Evolutionary conservation across 2,797 vertebrate genomes (phyloP), one percentile per base, ranked within the genome.

Genomic region (Pampus argenteus): DNA sequence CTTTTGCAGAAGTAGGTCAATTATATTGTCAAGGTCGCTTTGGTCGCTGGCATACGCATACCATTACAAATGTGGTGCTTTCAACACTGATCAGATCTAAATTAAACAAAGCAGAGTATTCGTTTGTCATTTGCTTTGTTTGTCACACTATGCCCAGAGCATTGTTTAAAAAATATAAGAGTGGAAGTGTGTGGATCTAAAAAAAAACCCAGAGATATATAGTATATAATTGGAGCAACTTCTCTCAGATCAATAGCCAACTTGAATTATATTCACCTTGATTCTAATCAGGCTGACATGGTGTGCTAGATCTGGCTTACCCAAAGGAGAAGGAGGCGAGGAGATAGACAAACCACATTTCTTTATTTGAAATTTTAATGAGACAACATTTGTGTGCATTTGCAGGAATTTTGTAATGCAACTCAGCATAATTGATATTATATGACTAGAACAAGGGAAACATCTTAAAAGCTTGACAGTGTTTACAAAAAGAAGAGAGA

Each of bases 171-270:
- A 48, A 65, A 66, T 54, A 20, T 18, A 61, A 61, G 28, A 38
- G 28, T 42, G 29, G 17, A 48, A 70, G 34, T 36, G 58, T 73
- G 36, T 47, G 38, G 9, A 20, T 77, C 66, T 50, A 6, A 20
- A 63, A 57, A 54, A 65, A 62, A 45, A 17, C 44, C 54, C 22
- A 25, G 45, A 62, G 34, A 71, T 54, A 48, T 64, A 54, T n/a
- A 64, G 60, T 63, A 34, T 71, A 15, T 84, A 76, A 86, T 67
- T 83, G 52, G 56, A 52, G 38, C 31, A 60, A 67, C 62, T 74
- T 78, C 65, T 83, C 55, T 70, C 56, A 68, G 78, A 85, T 90
- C 86, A 86, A 88, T 87, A 82, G 72, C 74, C 51, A 76, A 64
- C 75, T 80, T 76, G 66, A 81, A 81, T 84, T 86, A 31, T 45